Evolutionary conservation across 1,140 invertebrate species (phyloP).

Genomic region (Neotoxoptera formosana): DNA sequence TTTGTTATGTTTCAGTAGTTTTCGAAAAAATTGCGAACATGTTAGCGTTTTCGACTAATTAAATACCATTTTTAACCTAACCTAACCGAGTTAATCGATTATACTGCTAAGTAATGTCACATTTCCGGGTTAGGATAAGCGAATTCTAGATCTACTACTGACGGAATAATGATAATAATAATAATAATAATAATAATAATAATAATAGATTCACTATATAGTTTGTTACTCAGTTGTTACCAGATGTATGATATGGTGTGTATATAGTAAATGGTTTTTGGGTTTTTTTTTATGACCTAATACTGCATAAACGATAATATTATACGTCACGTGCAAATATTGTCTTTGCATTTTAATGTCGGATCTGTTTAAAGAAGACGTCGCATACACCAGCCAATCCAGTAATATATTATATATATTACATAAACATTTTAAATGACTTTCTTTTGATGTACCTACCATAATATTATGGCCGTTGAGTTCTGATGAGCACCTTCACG

Average conservation of each 20-base stretch:
- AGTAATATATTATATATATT: not conserved
- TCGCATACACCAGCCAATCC: not conserved
- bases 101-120: not conserved
- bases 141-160: not conserved
- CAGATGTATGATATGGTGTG: not conserved
- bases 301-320: not conserved
- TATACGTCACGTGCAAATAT: not conserved
- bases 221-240: not conserved
- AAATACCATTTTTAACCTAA: too few species aligned
- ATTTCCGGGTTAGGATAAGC: not conserved
- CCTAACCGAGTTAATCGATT: not conserved
- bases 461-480: too few species aligned
- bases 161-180: not conserved
- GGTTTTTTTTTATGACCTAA: not conserved
- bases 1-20: not conserved
- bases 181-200: not conserved
- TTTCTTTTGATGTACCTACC: too few species aligned
- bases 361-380: not conserved
- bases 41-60: not conserved
- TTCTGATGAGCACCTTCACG: too few species aligned
- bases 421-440: not conserved
- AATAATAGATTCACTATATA: not conserved
- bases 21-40: not conserved
- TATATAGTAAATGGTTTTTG: not conserved
- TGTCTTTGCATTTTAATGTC: not conserved